A percentile compares a stretch with the other conserved stretches of the same genome.
Conservation (phyloP, 2,888 invertebrate species). For the Nowickia ferox region DNA sequence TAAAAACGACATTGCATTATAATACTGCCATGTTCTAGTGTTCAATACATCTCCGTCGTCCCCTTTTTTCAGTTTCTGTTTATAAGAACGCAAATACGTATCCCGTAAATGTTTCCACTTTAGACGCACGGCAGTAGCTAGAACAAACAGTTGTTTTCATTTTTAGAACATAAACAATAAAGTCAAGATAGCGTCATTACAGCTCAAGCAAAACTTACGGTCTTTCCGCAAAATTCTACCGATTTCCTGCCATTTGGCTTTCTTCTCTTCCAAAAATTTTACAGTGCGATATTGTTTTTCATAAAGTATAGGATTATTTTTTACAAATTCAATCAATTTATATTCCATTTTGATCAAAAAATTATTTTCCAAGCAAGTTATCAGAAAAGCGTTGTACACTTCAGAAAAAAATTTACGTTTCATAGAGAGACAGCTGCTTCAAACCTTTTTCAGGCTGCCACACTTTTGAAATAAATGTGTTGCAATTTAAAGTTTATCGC, state of each 20-base stretch:
- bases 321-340: conserved; percentile 60
- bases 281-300: conserved; percentile 63
- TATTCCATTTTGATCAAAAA: conserved; percentile 60
- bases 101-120: conserved; percentile 67
- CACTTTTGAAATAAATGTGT: no score
- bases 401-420: conserved; percentile 13
- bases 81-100: conserved; percentile 57
- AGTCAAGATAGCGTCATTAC: background rate
- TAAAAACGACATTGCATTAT: conserved; percentile 59
- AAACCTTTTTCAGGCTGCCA: background rate
- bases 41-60: conserved; percentile 59
- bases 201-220: conserved; percentile 48
- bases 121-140: conserved; percentile 44
- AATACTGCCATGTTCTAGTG: conserved; percentile 62
- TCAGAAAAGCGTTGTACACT: conserved; percentile 32
- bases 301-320: conserved; percentile 63
- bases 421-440: conserved; percentile 25
- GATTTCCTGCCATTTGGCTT: conserved; percentile 64
- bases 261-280: conserved; percentile 47
- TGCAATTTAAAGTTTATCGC: no score
- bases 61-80: conserved; percentile 53
- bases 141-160: background rate
- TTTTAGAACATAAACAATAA: background rate
- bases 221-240: conserved; percentile 60
- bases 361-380: conserved; percentile 14